Conservation (phyloP, 2,888 invertebrate species). For the Fragum sueziense region DNA sequence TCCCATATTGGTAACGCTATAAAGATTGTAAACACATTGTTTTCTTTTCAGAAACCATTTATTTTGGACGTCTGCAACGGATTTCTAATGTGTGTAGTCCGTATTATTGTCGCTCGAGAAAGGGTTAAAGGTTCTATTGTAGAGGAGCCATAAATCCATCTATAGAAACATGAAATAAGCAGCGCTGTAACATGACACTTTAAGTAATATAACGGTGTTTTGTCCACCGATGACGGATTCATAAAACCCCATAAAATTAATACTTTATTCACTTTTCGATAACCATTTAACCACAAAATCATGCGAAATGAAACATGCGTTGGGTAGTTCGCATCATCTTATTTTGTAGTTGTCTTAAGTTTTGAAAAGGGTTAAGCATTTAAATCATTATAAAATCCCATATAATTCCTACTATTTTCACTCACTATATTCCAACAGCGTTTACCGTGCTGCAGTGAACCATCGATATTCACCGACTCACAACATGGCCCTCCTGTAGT, state of each 20-base stretch:
- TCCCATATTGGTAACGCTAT: no score
- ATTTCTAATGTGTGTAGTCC: no score
- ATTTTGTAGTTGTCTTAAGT: no score
- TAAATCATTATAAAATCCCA: not conserved
- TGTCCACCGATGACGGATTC: not conserved
- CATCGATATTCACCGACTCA: not conserved
- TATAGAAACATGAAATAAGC: not conserved
- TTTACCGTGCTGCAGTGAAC: not conserved
- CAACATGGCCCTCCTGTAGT: not conserved
- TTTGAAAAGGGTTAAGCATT: no score
- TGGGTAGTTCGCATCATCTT: no score
- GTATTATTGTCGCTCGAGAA: no score
- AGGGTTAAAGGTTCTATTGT: no score
- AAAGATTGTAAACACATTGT: no score
- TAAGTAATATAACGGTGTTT: not conserved
- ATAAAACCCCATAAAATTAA: not conserved
- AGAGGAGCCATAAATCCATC: not conserved
- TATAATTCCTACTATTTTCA: not conserved
- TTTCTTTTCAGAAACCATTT: no score
- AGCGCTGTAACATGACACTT: not conserved
- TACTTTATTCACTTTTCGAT: not conserved
- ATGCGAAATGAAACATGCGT: no score
- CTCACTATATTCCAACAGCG: not conserved
- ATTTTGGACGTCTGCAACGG: no score
- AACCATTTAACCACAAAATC: no score